Evolutionary conservation across 2,888 invertebrate genomes (phyloP).

Genomic region (Drosophila mettleri): DNA sequence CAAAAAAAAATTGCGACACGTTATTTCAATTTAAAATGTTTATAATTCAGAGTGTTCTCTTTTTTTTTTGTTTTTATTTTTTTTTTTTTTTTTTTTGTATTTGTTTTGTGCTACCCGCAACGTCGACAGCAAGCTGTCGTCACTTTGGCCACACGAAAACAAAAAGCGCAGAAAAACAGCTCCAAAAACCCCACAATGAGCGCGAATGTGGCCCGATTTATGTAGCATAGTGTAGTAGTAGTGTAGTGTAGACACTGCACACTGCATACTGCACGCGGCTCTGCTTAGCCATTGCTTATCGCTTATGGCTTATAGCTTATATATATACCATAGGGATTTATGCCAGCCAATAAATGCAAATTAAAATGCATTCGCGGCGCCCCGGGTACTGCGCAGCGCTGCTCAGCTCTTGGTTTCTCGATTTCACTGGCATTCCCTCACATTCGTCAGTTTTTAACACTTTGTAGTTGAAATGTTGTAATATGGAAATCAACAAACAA

Average conservation of each 20-base stretch:
- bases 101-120: constrained; percentile 41
- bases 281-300: constrained; percentile 13
- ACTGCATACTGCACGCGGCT: background rate
- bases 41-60: constrained; percentile 76
- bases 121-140: constrained; percentile 55
- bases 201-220: background rate
- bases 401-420: constrained; percentile 3
- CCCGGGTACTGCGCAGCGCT: constrained; percentile 20
- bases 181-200: constrained; percentile 12
- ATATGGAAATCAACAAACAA: constrained; percentile 32
- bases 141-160: constrained; percentile 43
- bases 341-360: constrained; percentile 69
- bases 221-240: constrained; percentile 8
- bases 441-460: constrained; percentile 70
- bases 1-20: constrained; percentile 79
- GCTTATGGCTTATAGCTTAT: constrained; percentile 2
- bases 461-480: constrained; percentile 34
- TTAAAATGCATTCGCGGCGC: constrained; percentile 58
- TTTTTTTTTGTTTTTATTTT: no score
- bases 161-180: constrained; percentile 1
- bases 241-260: background rate
- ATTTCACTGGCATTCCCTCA: constrained; percentile 36
- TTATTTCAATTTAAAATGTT: constrained; percentile 83
- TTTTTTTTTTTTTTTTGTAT: constrained; percentile 14
- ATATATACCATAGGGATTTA: constrained; percentile 23